These are phyloP conservation scores for Heliconius nattereri DNA, from an alignment of 1,140 invertebrate species.

Conservation along the genomic window DNA sequence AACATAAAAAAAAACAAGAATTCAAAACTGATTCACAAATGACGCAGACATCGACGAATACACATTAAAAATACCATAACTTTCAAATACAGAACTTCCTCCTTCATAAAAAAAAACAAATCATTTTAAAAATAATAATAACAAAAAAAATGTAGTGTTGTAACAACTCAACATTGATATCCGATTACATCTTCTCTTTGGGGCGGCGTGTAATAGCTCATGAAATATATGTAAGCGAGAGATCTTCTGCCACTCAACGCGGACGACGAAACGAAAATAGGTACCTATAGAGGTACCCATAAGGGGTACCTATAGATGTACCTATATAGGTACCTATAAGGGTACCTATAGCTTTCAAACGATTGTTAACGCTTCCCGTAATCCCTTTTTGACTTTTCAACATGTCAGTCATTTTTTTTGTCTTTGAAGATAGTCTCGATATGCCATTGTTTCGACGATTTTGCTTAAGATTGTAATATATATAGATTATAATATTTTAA, in stretches of 20 bases:
- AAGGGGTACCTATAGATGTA: constrained; percentile 40
- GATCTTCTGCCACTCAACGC: constrained; percentile 58
- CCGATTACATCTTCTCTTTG: constrained; percentile 47
- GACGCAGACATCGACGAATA: no score
- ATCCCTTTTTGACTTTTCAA: constrained; percentile 67
- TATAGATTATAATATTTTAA: background rate
- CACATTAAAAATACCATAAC: no score
- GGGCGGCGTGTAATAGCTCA: constrained; percentile 77
- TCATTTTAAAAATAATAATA: background rate
- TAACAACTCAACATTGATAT: constrained; percentile 51
- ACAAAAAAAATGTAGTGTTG: constrained; percentile 2
- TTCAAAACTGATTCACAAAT: no score
- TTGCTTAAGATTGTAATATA: background rate
- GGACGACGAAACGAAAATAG: constrained; percentile 63
- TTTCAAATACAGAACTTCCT: no score
- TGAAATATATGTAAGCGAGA: constrained; percentile 78
- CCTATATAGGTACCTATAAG: constrained; percentile 21
- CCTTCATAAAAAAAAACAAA: no score
- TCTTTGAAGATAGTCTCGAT: constrained; percentile 46
- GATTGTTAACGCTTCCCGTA: constrained; percentile 66
- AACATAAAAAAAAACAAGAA: no score
- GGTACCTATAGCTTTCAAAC: constrained; percentile 50
- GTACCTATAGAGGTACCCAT: constrained; percentile 45
- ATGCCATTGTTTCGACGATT: constrained; percentile 39
- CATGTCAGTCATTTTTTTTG: constrained; percentile 53